A percentile compares a stretch with the other conserved stretches of the same genome.
Evolutionary conservation across 2,113 vertebrate species (phyloP).

Genomic region (Ciconia stormi): DNA sequence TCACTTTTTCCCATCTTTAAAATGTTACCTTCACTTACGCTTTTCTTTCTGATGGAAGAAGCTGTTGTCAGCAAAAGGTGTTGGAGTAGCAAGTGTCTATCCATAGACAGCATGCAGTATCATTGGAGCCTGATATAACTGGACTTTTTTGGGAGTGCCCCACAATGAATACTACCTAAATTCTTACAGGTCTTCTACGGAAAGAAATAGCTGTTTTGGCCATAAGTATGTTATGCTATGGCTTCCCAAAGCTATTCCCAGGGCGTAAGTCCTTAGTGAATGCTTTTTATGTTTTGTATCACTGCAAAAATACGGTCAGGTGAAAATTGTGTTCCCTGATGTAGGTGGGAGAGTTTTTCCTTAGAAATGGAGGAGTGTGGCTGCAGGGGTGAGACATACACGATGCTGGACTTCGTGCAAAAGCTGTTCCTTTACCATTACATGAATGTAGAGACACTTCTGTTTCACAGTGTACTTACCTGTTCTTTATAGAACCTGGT

Average conservation of each 20-base stretch:
- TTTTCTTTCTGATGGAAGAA: neutral
- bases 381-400: neutral
- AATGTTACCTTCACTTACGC: fast-evolving
- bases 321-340: neutral
- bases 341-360: neutral
- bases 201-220: neutral
- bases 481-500: neutral
- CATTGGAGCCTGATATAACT: neutral
- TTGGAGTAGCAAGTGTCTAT: neutral
- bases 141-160: neutral
- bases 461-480: neutral
- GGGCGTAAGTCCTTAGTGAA: neutral
- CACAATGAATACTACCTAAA: neutral
- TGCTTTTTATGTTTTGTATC: neutral
- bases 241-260: neutral
- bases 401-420: neutral
- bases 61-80: neutral
- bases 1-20: neutral
- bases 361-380: neutral
- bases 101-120: neutral
- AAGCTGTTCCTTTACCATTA: neutral
- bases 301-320: neutral
- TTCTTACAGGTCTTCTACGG: neutral
- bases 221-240: neutral
- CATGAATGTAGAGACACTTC: fast-evolving